A percentile compares a stretch with the other conserved stretches of the same genome.
Conservation (phyloP, 2,113 vertebrate genomes). For the Perognathus longimembris region DNA sequence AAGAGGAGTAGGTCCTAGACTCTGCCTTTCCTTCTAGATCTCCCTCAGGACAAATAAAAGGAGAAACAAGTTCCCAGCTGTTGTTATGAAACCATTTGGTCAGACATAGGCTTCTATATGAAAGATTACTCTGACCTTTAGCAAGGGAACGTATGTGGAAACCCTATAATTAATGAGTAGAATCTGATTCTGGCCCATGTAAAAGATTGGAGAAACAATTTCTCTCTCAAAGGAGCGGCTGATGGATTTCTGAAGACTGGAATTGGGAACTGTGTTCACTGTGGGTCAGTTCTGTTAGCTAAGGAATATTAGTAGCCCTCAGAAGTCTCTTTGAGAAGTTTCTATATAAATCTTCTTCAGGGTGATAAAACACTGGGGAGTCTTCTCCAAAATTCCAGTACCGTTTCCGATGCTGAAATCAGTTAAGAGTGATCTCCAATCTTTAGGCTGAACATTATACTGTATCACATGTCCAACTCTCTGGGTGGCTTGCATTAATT, state of each 20-base stretch:
- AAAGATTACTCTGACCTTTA: not conserved
- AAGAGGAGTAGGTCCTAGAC: slow-evolving; percentile 28
- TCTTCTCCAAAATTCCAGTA: not conserved
- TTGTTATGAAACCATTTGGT: not conserved
- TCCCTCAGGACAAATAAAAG: slow-evolving; percentile 9
- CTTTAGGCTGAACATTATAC: not conserved
- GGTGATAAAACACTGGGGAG: slow-evolving; percentile 6
- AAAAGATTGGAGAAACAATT: not conserved
- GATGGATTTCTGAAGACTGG: not conserved
- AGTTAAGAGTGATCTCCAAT: not conserved
- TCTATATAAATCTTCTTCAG: not conserved
- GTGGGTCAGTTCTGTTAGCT: not conserved
- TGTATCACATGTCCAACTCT: no score
- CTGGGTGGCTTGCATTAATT: not conserved
- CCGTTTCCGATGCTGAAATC: not conserved
- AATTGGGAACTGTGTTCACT: not conserved
- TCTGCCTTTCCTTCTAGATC: slow-evolving; percentile 12
- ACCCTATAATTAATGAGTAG: not conserved
- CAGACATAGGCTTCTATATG: not conserved
- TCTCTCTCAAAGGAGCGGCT: not conserved
- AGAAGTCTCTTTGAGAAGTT: not conserved
- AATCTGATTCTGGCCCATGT: not conserved
- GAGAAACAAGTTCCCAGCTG: not conserved
- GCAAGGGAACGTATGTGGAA: not conserved
- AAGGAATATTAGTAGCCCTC: not conserved